Evolutionary conservation across 2,797 vertebrate species (phyloP).

Genomic region (Tamandua tetradactyla): DNA sequence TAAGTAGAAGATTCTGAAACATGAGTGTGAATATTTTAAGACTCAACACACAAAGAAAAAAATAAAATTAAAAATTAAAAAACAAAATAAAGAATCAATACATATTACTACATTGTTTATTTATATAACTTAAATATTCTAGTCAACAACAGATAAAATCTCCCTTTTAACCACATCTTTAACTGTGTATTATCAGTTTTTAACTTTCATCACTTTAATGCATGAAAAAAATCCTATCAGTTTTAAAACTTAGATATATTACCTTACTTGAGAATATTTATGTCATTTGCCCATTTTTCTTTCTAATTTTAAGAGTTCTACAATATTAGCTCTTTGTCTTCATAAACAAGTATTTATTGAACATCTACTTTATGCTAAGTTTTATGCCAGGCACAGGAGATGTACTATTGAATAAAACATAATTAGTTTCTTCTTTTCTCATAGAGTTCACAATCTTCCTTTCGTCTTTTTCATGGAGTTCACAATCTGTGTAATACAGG

Average conservation of each 20-base stretch:
- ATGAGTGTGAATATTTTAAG: constrained; percentile 27
- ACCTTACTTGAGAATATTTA: neutral
- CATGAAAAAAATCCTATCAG: neutral
- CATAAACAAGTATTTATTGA: constrained; percentile 4
- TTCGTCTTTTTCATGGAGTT: neutral
- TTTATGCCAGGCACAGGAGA: neutral
- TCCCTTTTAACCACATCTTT: constrained; percentile 16
- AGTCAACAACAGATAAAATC: neutral
- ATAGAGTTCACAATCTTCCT: neutral
- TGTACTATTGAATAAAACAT: neutral
- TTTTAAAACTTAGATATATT: constrained; percentile 26
- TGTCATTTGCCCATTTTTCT: neutral
- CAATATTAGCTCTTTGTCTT: constrained; percentile 6
- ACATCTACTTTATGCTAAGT: neutral
- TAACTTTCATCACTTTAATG: neutral
- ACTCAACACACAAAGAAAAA: neutral
- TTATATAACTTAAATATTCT: constrained; percentile 15
- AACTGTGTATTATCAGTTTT: constrained; percentile 3
- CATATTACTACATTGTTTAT: neutral
- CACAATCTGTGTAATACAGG: neutral
- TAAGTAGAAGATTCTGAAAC: constrained; percentile 42
- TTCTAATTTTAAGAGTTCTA: neutral
- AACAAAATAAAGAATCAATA: neutral
- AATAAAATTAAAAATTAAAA: too few relatives aligned
- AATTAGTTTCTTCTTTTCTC: neutral